Conservation (phyloP, 2,113 vertebrate species). For the Epinephelus lanceolatus region DNA sequence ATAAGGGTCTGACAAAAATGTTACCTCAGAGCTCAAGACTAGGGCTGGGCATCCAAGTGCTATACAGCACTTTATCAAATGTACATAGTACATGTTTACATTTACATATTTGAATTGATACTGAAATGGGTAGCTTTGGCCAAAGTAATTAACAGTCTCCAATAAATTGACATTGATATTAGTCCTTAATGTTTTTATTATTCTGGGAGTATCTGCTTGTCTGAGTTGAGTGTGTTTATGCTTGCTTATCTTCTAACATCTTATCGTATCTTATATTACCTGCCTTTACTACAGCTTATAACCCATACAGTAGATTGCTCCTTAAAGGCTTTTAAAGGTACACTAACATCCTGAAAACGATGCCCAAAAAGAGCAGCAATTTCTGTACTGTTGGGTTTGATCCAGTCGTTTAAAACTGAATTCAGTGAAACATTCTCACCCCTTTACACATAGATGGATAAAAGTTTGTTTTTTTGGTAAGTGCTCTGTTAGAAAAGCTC, state of each 20-base stretch:
- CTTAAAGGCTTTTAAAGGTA: constrained; percentile 8
- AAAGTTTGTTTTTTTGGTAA: background rate
- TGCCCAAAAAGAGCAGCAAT: background rate
- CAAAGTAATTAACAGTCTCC: background rate
- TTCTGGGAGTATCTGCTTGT: background rate
- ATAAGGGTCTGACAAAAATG: background rate
- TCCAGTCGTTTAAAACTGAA: background rate
- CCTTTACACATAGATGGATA: background rate
- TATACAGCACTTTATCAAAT: background rate
- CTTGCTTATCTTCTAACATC: constrained; percentile 6
- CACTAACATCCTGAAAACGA: background rate
- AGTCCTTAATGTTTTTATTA: constrained; percentile 1
- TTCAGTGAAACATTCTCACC: background rate
- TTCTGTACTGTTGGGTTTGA: background rate
- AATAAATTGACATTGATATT: background rate
- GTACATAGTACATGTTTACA: background rate
- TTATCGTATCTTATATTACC: constrained; percentile 22
- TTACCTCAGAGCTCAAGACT: background rate
- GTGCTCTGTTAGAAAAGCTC: background rate
- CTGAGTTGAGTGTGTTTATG: constrained; percentile 21
- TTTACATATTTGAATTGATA: background rate
- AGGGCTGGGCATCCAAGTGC: background rate
- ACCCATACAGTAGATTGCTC: background rate
- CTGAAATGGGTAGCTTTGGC: background rate
- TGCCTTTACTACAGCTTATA: constrained; percentile 8